Evolutionary conservation across 2,797 vertebrate genomes (phyloP), one percentile per base, ranked within the genome.

Genomic region (Martes flavigula): DNA sequence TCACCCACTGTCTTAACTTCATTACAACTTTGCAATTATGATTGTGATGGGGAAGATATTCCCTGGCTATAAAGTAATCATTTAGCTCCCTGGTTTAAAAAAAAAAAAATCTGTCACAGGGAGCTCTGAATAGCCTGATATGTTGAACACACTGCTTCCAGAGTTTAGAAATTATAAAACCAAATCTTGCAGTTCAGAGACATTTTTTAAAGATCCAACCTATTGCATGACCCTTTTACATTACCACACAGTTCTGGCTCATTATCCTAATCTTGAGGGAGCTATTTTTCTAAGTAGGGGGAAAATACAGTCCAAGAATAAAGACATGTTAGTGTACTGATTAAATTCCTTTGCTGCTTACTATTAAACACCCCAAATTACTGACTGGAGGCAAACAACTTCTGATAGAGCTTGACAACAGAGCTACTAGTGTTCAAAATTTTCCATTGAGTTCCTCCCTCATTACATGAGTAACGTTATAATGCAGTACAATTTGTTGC

Each of bases 81-180:
- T 91, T 89, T 87, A 43, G 2, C 23, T 86, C 43, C 25, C 13
- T 51, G 1, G 1, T 77, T 90, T 60, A 7, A 48, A 30, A 58
- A 96, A 66, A n/a, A 25, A 60, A 96, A 66, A 89, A 58, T 38
- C 17, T 2, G n/a, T 68, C 30, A 32, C 21, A 79, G 18, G 93
- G 3, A 5, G 14, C 5, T 84, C 81, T 90, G 77, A 35, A 40
- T 68, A 60, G 30, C 17, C 32, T 32, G 90, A 79, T 68, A 82
- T 30, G 7, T 56, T 73, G 30, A 92, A 72, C 27, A 84, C 38
- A 82, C 27, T 66, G 8, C 25, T 72, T 89, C 15, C 43, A 93
- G 9, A 17, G 7, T 86, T 92, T 79, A 73, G 56, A 62, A 84
- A 94, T 82, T 88, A 66, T 56, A 88, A 73, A 95, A 88, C n/a